These are phyloP conservation scores for Clusia tigrina DNA, from an alignment of 2,888 invertebrate species.

Conservation along the genomic window DNA sequence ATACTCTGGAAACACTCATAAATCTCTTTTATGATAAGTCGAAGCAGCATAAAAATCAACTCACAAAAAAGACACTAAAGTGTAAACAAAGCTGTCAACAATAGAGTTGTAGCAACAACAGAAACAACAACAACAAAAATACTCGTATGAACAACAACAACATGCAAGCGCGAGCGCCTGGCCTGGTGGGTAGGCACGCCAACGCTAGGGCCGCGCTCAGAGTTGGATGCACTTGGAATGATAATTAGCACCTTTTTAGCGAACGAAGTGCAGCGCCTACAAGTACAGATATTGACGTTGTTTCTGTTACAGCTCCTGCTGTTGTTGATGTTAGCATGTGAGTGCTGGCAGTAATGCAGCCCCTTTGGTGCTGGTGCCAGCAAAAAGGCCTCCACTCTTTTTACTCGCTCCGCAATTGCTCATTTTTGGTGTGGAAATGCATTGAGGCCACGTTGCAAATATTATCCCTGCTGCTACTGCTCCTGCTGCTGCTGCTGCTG, in stretches of 20 bases:
- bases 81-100: not conserved
- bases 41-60: not conserved
- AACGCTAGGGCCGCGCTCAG: not conserved
- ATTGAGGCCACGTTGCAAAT: too few relatives aligned
- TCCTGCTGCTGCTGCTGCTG: too few relatives aligned
- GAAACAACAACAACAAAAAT: not conserved
- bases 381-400: not conserved
- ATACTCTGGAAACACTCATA: not conserved
- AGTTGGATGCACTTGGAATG: not conserved
- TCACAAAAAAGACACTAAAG: not conserved
- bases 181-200: not conserved
- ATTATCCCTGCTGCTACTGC: too few relatives aligned
- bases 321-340: too few relatives aligned
- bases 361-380: not conserved
- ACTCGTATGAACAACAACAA: not conserved
- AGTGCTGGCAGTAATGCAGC: too few relatives aligned
- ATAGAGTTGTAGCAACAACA: not conserved
- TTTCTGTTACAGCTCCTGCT: too few relatives aligned
- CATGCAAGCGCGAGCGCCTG: not conserved
- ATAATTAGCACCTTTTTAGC: not conserved
- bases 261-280: conserved; percentile 4
- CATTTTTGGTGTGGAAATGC: too few relatives aligned
- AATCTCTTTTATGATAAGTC: not conserved
- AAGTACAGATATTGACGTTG: too few relatives aligned
- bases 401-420: not conserved